Evolutionary conservation across 2,888 invertebrate species (phyloP).

Genomic region (Prosapia bicincta): DNA sequence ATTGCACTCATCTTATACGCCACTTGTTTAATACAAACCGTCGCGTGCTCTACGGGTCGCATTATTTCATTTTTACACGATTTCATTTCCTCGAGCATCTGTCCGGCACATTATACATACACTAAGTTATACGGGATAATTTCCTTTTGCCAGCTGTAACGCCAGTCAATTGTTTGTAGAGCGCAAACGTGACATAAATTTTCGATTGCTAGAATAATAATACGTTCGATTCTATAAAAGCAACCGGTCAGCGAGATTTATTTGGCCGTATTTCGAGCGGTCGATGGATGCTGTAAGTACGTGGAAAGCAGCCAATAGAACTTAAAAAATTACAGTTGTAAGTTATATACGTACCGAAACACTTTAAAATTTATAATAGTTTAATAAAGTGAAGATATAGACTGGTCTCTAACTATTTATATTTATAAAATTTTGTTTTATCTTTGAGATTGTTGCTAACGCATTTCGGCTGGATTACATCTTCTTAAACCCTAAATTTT

Average conservation of each 20-base stretch:
- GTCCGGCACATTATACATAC: background rate
- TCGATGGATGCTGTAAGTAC: background rate
- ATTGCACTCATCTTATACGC: no score
- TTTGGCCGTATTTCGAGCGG: background rate
- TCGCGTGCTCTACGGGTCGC: background rate
- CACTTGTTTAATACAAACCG: background rate
- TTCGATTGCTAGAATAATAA: background rate
- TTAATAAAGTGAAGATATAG: no score
- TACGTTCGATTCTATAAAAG: no score
- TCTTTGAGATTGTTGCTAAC: no score
- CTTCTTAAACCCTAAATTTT: no score
- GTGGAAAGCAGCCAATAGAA: no score
- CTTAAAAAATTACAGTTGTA: no score
- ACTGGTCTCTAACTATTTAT: no score
- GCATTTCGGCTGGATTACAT: no score
- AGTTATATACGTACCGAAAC: no score
- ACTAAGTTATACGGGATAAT: background rate
- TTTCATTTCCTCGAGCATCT: background rate
- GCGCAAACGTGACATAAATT: background rate
- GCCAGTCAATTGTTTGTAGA: background rate
- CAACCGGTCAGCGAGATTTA: background rate
- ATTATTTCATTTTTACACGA: slow-evolving; percentile 2
- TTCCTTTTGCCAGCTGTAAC: background rate
- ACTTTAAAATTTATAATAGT: no score
- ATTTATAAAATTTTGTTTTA: no score